These are phyloP conservation scores for Callipepla squamata DNA, from an alignment of 2,113 vertebrate species.

Conservation along the genomic window DNA sequence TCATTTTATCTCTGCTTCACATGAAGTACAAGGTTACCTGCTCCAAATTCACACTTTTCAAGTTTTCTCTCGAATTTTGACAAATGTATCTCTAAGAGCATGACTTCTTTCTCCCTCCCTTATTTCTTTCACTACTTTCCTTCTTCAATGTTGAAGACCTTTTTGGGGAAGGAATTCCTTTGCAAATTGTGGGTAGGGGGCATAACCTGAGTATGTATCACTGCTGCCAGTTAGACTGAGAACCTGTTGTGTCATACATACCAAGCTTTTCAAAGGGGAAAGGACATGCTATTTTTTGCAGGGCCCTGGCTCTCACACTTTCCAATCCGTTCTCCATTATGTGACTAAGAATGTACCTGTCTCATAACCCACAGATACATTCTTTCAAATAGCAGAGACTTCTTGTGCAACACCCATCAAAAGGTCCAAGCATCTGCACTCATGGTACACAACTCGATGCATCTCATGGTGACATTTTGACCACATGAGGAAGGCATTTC, in stretches of 20 bases:
- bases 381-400: neutral
- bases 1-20: neutral
- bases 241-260: neutral
- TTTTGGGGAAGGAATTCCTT: neutral
- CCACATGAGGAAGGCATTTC: neutral
- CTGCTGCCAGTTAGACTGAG: neutral
- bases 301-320: neutral
- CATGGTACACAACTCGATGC: neutral
- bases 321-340: neutral
- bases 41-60: neutral
- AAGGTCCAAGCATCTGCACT: neutral
- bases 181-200: neutral
- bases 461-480: neutral
- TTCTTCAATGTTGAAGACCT: neutral
- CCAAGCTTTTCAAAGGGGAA: neutral
- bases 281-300: neutral
- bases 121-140: neutral
- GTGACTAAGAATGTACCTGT: neutral
- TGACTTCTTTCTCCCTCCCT: neutral
- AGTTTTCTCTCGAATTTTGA: neutral
- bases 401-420: neutral
- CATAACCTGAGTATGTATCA: too few relatives aligned
- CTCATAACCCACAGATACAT: neutral
- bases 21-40: neutral
- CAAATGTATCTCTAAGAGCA: neutral